phyloP scores from a whole-genome alignment of 2,888 invertebrate species.

The Deilephila elpenor region DNA sequence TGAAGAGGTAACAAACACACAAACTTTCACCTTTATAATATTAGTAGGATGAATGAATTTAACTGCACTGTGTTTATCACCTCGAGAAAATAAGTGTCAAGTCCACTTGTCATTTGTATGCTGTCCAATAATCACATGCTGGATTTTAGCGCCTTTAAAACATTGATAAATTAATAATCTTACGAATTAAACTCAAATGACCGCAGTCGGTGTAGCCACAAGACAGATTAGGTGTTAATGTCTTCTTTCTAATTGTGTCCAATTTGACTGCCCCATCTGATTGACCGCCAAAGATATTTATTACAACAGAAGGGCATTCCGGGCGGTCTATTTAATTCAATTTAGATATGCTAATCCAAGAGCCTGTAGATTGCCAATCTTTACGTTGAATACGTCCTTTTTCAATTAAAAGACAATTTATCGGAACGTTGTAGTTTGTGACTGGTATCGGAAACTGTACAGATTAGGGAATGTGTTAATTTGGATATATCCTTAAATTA shows the following conservation, averaged over 20 bases:
- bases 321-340: conserved; percentile 22
- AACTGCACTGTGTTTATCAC: no score
- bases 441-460: background rate
- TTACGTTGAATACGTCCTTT: conserved; percentile 8
- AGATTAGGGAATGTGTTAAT: background rate
- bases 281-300: conserved; percentile 4
- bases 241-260: conserved; percentile 17
- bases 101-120: no score
- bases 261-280: conserved; percentile 18
- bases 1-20: no score
- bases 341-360: conserved; percentile 18
- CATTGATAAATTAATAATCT: no score
- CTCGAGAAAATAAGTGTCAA: no score
- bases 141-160: no score
- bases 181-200: no score
- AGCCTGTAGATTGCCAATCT: conserved; percentile 17
- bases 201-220: no score
- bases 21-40: no score
- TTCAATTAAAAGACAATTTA: conserved; percentile 7
- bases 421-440: background rate
- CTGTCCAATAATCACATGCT: no score
- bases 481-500: no score
- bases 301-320: background rate
- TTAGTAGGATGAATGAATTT: no score
- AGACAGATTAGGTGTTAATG: background rate